Percentiles rank a stretch among this genome's conserved stretches.
phyloP scores from a whole-genome alignment of 1,140 invertebrate genomes.

The Rhopalosiphum padi region DNA sequence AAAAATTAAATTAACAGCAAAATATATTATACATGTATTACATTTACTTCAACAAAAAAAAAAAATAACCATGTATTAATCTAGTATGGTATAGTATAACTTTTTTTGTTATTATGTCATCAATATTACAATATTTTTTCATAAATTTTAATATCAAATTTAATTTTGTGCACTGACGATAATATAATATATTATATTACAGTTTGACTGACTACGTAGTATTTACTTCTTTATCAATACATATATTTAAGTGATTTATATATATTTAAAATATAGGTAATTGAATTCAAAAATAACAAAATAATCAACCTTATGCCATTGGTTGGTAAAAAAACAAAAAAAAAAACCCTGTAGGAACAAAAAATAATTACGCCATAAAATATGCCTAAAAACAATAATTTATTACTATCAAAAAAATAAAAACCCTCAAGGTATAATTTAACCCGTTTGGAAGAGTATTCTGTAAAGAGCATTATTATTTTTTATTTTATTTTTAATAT shows the following conservation, averaged over 20 bases:
- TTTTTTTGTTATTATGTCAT: neutral
- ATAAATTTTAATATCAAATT: neutral
- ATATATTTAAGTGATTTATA: neutral
- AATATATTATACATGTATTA: neutral
- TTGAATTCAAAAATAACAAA: neutral
- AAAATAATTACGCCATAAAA: neutral
- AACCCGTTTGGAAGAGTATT: neutral
- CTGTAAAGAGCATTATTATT: neutral
- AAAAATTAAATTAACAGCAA: neutral
- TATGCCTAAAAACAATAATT: slow-evolving; percentile 10
- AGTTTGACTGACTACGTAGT: neutral
- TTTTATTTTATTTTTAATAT: neutral
- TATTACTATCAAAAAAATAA: neutral
- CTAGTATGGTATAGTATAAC: too few species aligned
- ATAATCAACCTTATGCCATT: neutral
- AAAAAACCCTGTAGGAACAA: neutral
- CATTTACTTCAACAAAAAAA: neutral
- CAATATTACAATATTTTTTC: neutral
- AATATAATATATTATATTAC: neutral
- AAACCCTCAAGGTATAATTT: neutral
- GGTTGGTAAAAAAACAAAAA: neutral
- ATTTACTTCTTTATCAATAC: neutral
- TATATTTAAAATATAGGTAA: neutral
- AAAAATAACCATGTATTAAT: neutral
- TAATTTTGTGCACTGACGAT: neutral